Conservation (phyloP, 2,888 invertebrate genomes). For the Watsonalla binaria region DNA sequence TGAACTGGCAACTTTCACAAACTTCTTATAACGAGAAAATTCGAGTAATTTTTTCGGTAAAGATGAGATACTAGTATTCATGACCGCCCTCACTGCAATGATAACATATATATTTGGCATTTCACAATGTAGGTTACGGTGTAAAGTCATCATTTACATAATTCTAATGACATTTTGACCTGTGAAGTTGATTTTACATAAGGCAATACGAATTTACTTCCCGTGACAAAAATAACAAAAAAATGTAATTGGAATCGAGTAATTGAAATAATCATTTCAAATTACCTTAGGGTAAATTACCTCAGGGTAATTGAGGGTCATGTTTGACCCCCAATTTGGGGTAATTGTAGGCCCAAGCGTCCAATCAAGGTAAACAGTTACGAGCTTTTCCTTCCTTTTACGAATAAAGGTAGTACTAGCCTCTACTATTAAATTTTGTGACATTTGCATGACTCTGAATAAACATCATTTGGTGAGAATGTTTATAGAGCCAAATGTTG, state of each 20-base stretch:
- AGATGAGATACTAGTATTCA: too few species aligned
- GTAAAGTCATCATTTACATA: too few species aligned
- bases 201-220: not conserved
- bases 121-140: too few species aligned
- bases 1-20: too few species aligned
- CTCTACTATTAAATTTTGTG: not conserved
- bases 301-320: not conserved
- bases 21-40: too few species aligned
- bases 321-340: conserved; percentile 1
- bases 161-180: too few species aligned
- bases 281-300: conserved; percentile 1
- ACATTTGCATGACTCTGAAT: not conserved
- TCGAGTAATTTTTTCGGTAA: too few species aligned
- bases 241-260: not conserved
- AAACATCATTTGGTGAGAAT: not conserved
- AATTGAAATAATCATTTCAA: conserved; percentile 3
- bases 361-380: conserved; percentile 12
- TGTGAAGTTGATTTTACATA: too few species aligned
- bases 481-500: too few species aligned
- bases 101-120: too few species aligned
- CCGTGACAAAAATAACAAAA: not conserved
- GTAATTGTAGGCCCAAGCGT: conserved; percentile 3
- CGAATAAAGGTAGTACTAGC: not conserved
- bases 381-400: conserved; percentile 7
- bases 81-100: too few species aligned